phyloP scores from a whole-genome alignment of 1,140 invertebrate species.

The Lepidurus apus region DNA sequence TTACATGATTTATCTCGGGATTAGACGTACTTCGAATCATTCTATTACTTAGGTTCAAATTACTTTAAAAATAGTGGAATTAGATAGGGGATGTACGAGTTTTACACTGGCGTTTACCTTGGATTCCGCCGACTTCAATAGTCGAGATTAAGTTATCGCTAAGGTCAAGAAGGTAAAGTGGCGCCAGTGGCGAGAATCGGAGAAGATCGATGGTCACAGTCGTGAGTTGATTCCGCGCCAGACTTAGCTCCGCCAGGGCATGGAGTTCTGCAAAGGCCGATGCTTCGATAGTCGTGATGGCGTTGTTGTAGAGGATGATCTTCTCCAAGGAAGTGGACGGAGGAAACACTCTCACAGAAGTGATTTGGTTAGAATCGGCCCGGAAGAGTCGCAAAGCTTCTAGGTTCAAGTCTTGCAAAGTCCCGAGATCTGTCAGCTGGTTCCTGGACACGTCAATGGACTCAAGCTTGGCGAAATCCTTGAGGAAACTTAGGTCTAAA shows the following conservation, averaged over 20 bases:
- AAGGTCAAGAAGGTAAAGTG: not conserved
- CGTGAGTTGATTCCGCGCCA: not conserved
- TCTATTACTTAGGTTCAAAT: too few species aligned
- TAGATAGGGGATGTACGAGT: too few species aligned
- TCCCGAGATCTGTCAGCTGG: not conserved
- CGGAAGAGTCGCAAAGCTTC: not conserved
- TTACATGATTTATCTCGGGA: too few species aligned
- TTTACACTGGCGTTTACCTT: not conserved
- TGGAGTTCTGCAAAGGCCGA: not conserved
- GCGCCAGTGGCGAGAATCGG: not conserved
- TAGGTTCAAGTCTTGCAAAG: not conserved
- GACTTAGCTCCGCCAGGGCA: not conserved
- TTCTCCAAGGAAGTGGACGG: not conserved
- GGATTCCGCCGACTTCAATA: not conserved
- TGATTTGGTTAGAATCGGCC: not conserved
- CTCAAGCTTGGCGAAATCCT: constrained; percentile 13
- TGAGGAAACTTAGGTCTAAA: not conserved
- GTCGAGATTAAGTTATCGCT: not conserved
- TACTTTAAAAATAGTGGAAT: too few species aligned
- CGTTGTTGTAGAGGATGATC: not conserved
- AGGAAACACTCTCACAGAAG: not conserved
- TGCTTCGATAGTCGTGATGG: not conserved
- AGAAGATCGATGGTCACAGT: not conserved
- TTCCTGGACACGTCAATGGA: constrained; percentile 6
- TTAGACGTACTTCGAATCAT: too few species aligned